Base-by-base conservation (phyloP, 2,888 invertebrate genomes). In the Lepidochitona cinerea region DNA sequence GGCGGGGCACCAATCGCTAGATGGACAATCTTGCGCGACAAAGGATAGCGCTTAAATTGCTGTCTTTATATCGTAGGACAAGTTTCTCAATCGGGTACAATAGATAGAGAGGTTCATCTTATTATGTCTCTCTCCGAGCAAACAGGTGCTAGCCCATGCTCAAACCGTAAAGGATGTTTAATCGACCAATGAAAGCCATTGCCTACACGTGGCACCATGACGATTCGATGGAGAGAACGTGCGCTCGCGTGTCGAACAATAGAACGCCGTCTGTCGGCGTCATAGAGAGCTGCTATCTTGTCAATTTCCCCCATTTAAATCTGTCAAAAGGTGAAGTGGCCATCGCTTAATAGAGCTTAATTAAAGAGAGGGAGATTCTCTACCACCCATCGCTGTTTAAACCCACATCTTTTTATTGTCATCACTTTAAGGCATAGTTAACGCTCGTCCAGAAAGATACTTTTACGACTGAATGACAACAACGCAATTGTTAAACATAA, bases 251-350 rank as follows among this genome's bases (percentile, higher is more conserved):
- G 59, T 9, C 2, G 59, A 29, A 59, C 59, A 59, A 59, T 29
- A 59, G 26, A 59, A 32, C 59, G 59, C 26, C 59, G 23, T 32
- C 59, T 59, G 32, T 2, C 23, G 59, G 59, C 59, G 59, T 59
- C 59, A 59, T 29, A 32, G 59, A 29, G 59, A 59, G 59, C 59
- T 29, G 59, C 59, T 59, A 59, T 59, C 59, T 59, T 29, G 59
- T 59, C 59, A 59, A 59, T 59, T 59, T 59, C 59, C 29, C 59
- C 59, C 29, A 59, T 59, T 59, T 14, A 59, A 32, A 23, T 14
- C 4, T 29, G 59, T 29, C 7, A 59, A 59, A 59, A 2, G 26
- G 26, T 9, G 26, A 59, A 59, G 59, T 59, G 59, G 59, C 26
- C 59, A 29, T 29, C 59, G 26, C 3, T 59, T 59, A 23, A 59